A percentile compares a stretch with the other conserved stretches of the same genome.
Evolutionary conservation across 1,140 invertebrate species (phyloP).

Genomic region (Alviniconcha marisindica): DNA sequence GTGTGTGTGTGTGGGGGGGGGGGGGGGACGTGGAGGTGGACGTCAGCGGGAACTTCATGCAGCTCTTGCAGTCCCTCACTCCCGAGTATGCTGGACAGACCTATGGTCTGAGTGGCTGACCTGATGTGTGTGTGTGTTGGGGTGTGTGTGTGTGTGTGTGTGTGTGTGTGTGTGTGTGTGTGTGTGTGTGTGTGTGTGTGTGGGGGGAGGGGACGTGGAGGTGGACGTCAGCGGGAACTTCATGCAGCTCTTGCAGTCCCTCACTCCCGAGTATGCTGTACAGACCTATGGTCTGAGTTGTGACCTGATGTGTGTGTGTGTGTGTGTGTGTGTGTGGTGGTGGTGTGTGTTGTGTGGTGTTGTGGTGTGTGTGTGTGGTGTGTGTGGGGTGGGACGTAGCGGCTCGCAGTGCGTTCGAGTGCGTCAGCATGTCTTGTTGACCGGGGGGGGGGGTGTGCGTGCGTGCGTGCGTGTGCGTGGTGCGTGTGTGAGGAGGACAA

Average conservation of each 20-base stretch:
- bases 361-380: no score
- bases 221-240: slow-evolving; percentile 48
- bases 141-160: background rate
- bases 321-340: no score
- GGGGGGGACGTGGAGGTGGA: slow-evolving; percentile 77
- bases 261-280: background rate
- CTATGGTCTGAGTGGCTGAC: background rate
- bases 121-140: background rate
- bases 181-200: background rate
- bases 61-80: background rate
- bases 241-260: background rate
- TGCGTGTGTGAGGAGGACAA: no score
- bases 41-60: slow-evolving; percentile 43
- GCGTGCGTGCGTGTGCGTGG: no score
- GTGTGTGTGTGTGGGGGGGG: background rate
- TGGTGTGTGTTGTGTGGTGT: no score
- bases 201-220: slow-evolving; percentile 82
- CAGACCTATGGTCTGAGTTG: background rate
- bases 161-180: background rate
- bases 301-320: no score
- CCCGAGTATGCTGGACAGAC: background rate
- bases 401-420: no score
- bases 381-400: no score
- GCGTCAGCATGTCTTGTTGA: no score
- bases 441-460: no score